phyloP scores from a whole-genome alignment of 2,797 vertebrate species.

The Alcedo atthis region DNA sequence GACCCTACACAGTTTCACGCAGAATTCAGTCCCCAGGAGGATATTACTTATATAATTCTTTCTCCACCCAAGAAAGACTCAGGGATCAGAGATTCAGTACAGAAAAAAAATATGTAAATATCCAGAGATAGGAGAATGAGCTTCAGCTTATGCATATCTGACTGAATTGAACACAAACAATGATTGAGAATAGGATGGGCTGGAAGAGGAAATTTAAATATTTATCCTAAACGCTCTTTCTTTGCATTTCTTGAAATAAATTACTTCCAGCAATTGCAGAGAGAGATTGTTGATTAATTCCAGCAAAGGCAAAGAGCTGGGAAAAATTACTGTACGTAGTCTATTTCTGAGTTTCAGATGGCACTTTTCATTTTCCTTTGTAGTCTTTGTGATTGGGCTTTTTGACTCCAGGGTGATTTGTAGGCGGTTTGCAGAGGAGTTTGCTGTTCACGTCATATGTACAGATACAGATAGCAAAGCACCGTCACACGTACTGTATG shows the following conservation, averaged over 20 bases:
- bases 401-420: conserved; percentile 86
- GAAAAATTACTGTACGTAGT: conserved; percentile 19
- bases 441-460: not conserved
- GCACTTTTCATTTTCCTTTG: conserved; percentile 84
- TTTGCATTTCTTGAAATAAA: conserved; percentile 65
- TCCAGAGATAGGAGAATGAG: conserved; percentile 29
- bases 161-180: conserved; percentile 62
- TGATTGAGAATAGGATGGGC: conserved; percentile 56
- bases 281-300: conserved; percentile 69
- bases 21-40: not conserved
- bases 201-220: conserved; percentile 66
- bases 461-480: not conserved
- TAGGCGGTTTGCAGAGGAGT: conserved; percentile 67
- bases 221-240: conserved; percentile 65
- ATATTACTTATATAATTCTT: not conserved
- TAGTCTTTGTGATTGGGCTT: conserved; percentile 87
- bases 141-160: conserved; percentile 41
- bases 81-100: not conserved
- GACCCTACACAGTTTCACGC: not conserved
- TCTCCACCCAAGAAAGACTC: not conserved
- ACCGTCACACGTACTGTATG: not conserved
- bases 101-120: conserved; percentile 44
- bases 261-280: conserved; percentile 56
- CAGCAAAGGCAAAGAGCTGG: conserved; percentile 24
- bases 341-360: conserved; percentile 76